Evolutionary conservation across 2,888 invertebrate genomes (phyloP), one percentile per base, ranked within the genome.

Genomic region (Caenorhabditis panamensis): DNA sequence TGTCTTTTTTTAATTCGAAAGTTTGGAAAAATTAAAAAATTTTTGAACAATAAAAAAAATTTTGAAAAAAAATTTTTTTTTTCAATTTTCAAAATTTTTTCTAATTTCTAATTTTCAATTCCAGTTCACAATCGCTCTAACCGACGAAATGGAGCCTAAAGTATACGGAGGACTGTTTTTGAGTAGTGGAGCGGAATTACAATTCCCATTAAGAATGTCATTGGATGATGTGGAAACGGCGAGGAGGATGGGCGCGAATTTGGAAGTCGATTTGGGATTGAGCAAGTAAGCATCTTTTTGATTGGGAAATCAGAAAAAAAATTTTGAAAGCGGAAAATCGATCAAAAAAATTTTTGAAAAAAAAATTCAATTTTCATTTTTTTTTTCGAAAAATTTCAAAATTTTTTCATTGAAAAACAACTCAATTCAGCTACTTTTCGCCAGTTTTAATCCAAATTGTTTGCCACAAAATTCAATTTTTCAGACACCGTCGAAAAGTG

Each of bases 221-320:
- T 69, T 87, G 28, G 82, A 83, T 18, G 87, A 87, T 54, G 86
- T 86, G 49, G 87, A 87, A 62, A 82, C 84, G 24, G 82, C 85
- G 9, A 56, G 84, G 24, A 44, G 87, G 20, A 61, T 83, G 28
- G 86, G 85, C 9, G 84, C 86, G 8, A 84, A 85, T 71, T 56
- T 87, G 53, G 87, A 87, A 69, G 58, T 87, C 44, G 87, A 87
- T 72, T 51, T 87, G 26, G 87, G 87, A 36, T 53, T 79, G 18
- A 75, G 84, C 62, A 87, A 84, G 87, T 87, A 31, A 22, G 73
- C 28, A 16, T 24, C 47, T 47, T 37, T 44, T 64, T 82, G 13
- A 41, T 41, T 41, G 8, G 41, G 13, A 41, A 41, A 41, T 41
- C 13, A 13, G 13, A 41, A 6, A 41, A 11, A 11, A 31, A 31